Percentiles rank a stretch among this genome's conserved stretches.
Conservation (phyloP, 2,888 invertebrate species). For the Mimumesa dahlbomi region DNA sequence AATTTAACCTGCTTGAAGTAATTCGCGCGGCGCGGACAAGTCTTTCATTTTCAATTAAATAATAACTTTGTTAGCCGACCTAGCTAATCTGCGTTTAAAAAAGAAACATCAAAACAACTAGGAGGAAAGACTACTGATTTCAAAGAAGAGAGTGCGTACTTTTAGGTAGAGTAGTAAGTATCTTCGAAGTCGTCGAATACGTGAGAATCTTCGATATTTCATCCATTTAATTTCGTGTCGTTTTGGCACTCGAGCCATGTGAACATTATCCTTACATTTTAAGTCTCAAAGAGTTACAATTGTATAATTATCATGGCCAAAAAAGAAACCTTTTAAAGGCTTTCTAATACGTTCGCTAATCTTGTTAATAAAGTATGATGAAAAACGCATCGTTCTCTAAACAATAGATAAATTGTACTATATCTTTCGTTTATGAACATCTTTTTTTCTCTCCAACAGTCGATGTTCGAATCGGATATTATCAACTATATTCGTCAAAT, state of each 20-base stretch:
- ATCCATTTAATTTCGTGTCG: conserved; percentile 20
- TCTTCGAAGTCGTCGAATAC: conserved; percentile 56
- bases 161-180: conserved; percentile 59
- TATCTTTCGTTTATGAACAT: not conserved
- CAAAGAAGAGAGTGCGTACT: conserved; percentile 63
- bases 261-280: conserved; percentile 21
- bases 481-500: conserved; percentile 13
- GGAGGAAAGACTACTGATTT: conserved; percentile 62
- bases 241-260: conserved; percentile 56
- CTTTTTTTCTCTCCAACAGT: not conserved
- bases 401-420: conserved; percentile 6
- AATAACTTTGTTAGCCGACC: conserved; percentile 67
- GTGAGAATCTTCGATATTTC: conserved; percentile 54
- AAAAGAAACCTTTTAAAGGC: conserved; percentile 2
- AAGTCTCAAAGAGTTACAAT: conserved; percentile 17
- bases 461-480: conserved; percentile 13
- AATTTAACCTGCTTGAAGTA: conserved; percentile 44
- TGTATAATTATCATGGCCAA: not conserved
- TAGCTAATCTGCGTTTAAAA: conserved; percentile 65
- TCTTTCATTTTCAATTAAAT: conserved; percentile 64
- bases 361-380: conserved; percentile 3
- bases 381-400: not conserved
- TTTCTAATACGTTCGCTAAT: not conserved
- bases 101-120: conserved; percentile 63
- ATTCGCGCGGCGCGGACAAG: conserved; percentile 50